These are phyloP conservation scores for Cliona cf. orientalis DNA, from an alignment of 37 sponge, comb jelly and placozoan genomes.

Conservation along the genomic window DNA sequence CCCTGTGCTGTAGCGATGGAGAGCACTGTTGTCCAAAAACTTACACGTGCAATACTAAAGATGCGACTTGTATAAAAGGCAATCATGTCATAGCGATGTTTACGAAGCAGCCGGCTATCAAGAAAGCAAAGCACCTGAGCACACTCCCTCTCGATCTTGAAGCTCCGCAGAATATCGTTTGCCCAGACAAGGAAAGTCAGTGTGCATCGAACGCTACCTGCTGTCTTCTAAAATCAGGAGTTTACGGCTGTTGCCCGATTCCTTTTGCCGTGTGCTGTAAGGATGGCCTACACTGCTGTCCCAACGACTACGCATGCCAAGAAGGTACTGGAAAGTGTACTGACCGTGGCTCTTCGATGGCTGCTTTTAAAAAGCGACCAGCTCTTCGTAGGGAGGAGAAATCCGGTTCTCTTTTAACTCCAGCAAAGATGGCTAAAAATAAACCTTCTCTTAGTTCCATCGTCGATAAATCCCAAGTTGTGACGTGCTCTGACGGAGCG, in stretches of 20 bases:
- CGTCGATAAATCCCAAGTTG: conserved; percentile 39
- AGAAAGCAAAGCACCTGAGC: too few species aligned
- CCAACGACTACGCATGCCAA: conserved; percentile 57
- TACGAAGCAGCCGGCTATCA: neutral
- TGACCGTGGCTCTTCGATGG: too few species aligned
- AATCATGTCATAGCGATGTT: neutral
- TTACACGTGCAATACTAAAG: too few species aligned
- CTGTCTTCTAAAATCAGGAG: too few species aligned
- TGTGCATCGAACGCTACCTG: conserved; percentile 82
- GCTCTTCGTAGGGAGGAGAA: too few species aligned
- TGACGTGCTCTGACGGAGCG: conserved; percentile 64
- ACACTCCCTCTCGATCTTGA: too few species aligned
- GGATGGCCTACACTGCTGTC: conserved; percentile 80
- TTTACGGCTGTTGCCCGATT: conserved; percentile 79
- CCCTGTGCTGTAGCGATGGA: conserved; percentile 11
- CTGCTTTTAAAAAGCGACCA: too few species aligned
- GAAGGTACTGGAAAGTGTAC: too few species aligned
- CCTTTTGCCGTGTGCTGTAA: conserved; percentile 77
- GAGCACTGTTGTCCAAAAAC: conserved; percentile 75
- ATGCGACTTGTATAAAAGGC: too few species aligned
- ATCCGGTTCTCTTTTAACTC: too few species aligned
- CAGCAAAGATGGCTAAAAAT: too few species aligned
- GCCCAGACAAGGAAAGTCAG: conserved; percentile 61
- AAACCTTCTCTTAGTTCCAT: conserved; percentile 66
- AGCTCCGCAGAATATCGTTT: conserved; percentile 16